These are phyloP conservation scores for Scopus umbretta DNA, from an alignment of 2,113 vertebrate genomes.

Conservation along the genomic window DNA sequence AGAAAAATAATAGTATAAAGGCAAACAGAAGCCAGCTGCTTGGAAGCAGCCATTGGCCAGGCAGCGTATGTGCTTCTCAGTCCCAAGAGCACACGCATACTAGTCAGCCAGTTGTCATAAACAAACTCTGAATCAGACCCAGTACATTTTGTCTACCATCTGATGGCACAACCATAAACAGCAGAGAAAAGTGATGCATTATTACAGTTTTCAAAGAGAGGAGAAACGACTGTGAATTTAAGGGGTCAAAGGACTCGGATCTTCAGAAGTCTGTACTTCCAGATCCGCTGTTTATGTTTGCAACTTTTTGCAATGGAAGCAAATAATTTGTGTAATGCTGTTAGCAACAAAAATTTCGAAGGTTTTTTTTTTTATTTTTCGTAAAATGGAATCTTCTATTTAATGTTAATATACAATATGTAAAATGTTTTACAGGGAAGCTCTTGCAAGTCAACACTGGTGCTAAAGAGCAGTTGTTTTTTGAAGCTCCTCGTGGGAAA, in stretches of 20 bases:
- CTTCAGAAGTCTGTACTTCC: not conserved
- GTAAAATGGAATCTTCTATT: not conserved
- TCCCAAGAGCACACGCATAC: not conserved
- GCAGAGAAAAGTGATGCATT: not conserved
- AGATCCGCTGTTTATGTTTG: not conserved
- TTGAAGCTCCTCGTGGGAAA: constrained; percentile 96
- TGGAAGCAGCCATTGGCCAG: not conserved
- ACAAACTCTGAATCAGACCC: not conserved
- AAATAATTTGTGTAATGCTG: not conserved
- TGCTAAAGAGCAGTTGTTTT: constrained; percentile 97
- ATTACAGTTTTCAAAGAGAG: not conserved
- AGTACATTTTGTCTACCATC: not conserved
- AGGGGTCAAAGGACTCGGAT: not conserved
- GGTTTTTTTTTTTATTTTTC: not conserved
- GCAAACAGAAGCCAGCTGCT: not conserved
- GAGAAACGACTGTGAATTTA: not conserved
- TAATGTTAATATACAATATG: not conserved
- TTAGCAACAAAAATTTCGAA: not conserved
- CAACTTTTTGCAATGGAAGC: not conserved
- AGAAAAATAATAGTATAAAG: not conserved
- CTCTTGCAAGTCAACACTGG: constrained; percentile 96
- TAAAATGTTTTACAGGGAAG: constrained; percentile 80
- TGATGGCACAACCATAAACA: not conserved
- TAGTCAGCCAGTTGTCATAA: not conserved
- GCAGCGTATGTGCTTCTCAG: not conserved